Evolutionary conservation across 64 coral and sea anemone genomes (phyloP).

Genomic region (Montipora cactus): DNA sequence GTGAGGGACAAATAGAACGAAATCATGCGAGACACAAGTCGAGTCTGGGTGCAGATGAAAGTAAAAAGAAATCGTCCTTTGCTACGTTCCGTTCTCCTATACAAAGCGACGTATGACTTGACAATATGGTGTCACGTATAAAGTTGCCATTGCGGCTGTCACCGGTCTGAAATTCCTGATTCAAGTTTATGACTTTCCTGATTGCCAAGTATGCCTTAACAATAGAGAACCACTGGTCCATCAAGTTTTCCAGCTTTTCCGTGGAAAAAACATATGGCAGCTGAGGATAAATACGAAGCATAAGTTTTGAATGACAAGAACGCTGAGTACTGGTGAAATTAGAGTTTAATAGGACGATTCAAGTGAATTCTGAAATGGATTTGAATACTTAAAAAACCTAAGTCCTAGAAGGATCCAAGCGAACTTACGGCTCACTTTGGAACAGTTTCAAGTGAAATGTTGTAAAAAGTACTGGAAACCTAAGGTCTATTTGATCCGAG

Average conservation of each 20-base stretch:
- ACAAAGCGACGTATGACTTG: constrained; percentile 31
- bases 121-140: no score
- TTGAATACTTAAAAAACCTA: no score
- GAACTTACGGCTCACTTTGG: no score
- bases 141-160: background rate
- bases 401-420: no score
- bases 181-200: background rate
- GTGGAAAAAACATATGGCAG: background rate
- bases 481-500: no score
- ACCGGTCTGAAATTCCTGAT: background rate
- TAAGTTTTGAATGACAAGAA: background rate
- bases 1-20: background rate
- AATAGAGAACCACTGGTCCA: background rate
- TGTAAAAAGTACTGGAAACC: no score
- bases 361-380: no score
- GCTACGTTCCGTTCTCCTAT: constrained; percentile 2
- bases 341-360: no score
- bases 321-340: no score
- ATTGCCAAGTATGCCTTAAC: background rate
- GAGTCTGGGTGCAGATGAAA: background rate
- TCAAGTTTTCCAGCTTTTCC: background rate
- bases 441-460: no score
- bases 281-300: background rate
- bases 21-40: background rate
- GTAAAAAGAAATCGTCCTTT: constrained; percentile 11